phyloP scores from a whole-genome alignment of 1,140 invertebrate species.

The Hypsibius dujardini region DNA sequence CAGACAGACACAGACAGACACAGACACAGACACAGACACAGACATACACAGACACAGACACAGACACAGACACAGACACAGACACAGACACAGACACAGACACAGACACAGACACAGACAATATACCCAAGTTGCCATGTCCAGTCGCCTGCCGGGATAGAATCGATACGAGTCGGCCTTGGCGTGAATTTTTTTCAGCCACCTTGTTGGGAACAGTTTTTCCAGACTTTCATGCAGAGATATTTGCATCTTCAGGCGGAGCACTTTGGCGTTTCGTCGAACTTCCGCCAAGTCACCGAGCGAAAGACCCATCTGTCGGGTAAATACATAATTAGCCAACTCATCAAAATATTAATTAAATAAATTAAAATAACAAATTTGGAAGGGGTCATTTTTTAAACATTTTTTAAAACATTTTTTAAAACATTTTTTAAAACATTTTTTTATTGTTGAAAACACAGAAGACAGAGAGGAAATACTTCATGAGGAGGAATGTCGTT shows the following conservation, averaged over 20 bases:
- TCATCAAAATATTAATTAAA: not conserved
- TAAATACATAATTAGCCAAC: not conserved
- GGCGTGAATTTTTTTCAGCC: not conserved
- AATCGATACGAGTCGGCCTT: not conserved
- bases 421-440: no score
- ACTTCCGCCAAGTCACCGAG: not conserved
- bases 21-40: no score
- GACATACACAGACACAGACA: no score
- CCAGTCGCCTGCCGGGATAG: not conserved
- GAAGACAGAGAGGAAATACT: no score
- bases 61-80: no score
- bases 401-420: no score
- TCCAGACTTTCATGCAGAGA: slow-evolving; percentile 2
- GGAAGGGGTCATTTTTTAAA: no score
- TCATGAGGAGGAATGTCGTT: no score
- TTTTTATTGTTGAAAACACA: no score
- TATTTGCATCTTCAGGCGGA: not conserved
- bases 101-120: no score
- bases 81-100: no score
- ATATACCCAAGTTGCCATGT: not conserved
- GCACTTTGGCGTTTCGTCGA: not conserved
- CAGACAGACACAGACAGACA: no score
- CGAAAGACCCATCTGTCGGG: not conserved
- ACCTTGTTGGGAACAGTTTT: not conserved
- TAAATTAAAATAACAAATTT: not conserved